Evolutionary conservation across 1,140 invertebrate species (phyloP).

Genomic region (Bombus consobrinus): DNA sequence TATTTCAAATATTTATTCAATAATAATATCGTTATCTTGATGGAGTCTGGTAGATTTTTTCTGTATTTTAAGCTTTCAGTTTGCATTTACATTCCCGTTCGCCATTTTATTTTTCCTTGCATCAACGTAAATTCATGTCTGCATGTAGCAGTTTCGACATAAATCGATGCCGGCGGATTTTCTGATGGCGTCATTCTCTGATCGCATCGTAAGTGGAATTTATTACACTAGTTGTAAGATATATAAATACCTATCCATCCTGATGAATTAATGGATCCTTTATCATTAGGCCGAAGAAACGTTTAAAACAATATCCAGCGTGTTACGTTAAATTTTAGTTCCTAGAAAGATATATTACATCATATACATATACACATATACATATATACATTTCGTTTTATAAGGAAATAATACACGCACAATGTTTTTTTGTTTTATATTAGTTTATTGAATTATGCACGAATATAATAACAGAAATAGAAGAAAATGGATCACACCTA

Average conservation of each 20-base stretch:
- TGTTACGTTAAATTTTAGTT: not conserved
- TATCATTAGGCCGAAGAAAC: not conserved
- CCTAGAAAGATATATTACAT: not conserved
- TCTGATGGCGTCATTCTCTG: slow-evolving; percentile 4
- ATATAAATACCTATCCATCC: not conserved
- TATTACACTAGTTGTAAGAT: not conserved
- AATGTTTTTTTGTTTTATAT: too few species aligned
- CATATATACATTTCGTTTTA: too few species aligned
- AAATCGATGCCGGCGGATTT: slow-evolving; percentile 38
- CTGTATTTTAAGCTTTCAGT: not conserved
- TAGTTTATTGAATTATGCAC: too few species aligned
- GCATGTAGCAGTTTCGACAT: slow-evolving; percentile 16
- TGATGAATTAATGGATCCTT: not conserved
- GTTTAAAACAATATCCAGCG: not conserved
- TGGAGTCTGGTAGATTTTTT: not conserved
- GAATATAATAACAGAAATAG: too few species aligned
- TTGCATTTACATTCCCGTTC: not conserved
- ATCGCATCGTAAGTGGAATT: not conserved
- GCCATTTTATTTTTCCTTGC: not conserved
- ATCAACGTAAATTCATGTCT: slow-evolving; percentile 38
- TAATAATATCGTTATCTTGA: not conserved
- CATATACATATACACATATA: not conserved
- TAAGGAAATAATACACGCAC: too few species aligned
- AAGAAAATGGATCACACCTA: too few species aligned
- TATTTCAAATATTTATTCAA: too few species aligned